phyloP scores from a whole-genome alignment of 2,888 invertebrate species.

The Eilema griseolum region DNA sequence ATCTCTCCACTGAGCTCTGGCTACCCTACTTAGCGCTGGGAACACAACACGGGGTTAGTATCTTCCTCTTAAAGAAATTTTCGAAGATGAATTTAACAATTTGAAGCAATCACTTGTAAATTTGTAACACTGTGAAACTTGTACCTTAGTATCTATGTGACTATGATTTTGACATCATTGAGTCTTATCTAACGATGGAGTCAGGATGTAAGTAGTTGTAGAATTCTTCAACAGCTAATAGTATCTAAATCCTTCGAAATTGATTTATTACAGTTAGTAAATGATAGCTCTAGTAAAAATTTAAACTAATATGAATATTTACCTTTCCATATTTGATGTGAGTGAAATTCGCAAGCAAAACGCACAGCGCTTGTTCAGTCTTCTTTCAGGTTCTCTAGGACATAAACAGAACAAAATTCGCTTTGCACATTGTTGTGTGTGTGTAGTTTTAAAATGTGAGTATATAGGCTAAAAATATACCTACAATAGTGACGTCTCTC shows the following conservation, averaged over 20 bases:
- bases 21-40: too few species aligned
- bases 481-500: neutral
- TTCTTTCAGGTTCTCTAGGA: slow-evolving; percentile 16
- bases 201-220: too few species aligned
- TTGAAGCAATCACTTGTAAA: neutral
- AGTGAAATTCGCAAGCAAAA: slow-evolving; percentile 58
- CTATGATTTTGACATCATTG: neutral
- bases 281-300: neutral
- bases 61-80: neutral
- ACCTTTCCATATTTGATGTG: slow-evolving; percentile 49
- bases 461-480: neutral
- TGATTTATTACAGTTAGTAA: neutral
- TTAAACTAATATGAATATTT: slow-evolving; percentile 48
- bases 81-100: neutral
- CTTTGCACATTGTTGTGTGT: slow-evolving; percentile 40
- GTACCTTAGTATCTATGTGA: neutral
- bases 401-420: slow-evolving; percentile 33
- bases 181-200: neutral
- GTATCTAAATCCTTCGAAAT: neutral
- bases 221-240: neutral
- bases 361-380: slow-evolving; percentile 56
- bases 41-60: too few species aligned
- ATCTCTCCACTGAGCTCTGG: too few species aligned
- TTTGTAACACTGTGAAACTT: neutral
- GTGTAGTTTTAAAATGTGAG: neutral